Conservation (phyloP, 2,797 vertebrate genomes). For the Sebastes trivittatus region DNA sequence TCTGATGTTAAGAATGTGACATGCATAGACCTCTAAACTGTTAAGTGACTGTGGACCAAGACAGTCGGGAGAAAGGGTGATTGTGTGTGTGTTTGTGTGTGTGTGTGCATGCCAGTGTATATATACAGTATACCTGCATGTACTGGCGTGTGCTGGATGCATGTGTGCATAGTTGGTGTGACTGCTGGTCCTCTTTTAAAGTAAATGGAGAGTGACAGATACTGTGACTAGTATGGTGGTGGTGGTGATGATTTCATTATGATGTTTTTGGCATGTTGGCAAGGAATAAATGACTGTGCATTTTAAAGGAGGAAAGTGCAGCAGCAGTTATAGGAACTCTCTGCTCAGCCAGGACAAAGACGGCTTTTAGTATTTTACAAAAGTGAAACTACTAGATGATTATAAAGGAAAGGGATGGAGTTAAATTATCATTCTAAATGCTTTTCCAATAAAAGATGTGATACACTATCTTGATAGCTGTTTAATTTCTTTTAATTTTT, state of each 20-base stretch:
- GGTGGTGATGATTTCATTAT: conserved; percentile 36
- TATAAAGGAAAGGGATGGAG: conserved; percentile 34
- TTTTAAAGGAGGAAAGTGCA: conserved; percentile 20
- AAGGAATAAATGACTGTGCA: conserved; percentile 31
- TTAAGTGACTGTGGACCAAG: conserved; percentile 55
- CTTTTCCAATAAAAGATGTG: conserved; percentile 77
- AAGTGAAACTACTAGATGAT: conserved; percentile 35
- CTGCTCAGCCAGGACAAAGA: conserved; percentile 41
- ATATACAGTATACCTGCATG: background rate
- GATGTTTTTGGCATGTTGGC: conserved; percentile 46
- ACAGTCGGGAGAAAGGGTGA: conserved; percentile 2
- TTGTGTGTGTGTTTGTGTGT: background rate
- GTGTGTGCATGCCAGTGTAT: background rate
- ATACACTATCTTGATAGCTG: conserved; percentile 4
- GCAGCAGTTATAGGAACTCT: conserved; percentile 1
- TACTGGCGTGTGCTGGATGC: conserved; percentile 1
- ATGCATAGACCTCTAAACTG: conserved; percentile 75
- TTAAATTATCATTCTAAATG: conserved; percentile 58
- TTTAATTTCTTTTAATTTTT: background rate
- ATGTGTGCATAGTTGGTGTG: conserved; percentile 28
- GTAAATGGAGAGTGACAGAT: conserved; percentile 34
- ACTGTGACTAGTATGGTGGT: conserved; percentile 37
- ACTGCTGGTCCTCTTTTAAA: conserved; percentile 51
- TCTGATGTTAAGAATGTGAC: conserved; percentile 76
- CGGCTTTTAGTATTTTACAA: conserved; percentile 54